Conservation (phyloP, 2,888 invertebrate genomes). For the Pseudococcus jackbeardsleyi region DNA sequence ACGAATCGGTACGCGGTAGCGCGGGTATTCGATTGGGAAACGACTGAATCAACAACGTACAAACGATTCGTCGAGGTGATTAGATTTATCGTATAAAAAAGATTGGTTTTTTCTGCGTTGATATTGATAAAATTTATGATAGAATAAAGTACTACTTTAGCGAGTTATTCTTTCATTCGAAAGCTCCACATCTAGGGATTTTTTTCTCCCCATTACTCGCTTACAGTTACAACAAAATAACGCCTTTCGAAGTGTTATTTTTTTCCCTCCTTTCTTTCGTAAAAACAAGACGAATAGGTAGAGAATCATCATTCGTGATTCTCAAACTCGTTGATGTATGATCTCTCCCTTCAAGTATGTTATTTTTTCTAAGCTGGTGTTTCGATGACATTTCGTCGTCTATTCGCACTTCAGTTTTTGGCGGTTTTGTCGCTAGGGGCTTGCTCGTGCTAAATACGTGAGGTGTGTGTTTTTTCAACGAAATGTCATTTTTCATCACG, state of each 20-base stretch:
- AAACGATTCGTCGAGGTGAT: slow-evolving; percentile 16
- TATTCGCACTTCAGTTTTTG: background rate
- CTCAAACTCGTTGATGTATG: slow-evolving; percentile 32
- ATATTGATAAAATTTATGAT: slow-evolving; percentile 28
- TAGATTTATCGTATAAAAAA: slow-evolving; percentile 11
- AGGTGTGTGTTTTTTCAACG: slow-evolving; percentile 13
- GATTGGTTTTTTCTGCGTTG: background rate
- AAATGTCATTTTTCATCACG: slow-evolving; percentile 21
- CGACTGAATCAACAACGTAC: background rate
- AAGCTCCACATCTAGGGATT: background rate
- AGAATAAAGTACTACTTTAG: slow-evolving; percentile 8
- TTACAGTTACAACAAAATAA: background rate
- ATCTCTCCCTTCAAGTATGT: slow-evolving; percentile 17
- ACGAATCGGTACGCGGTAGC: no score
- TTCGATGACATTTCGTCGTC: slow-evolving; percentile 25
- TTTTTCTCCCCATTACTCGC: background rate
- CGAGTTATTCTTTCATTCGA: background rate
- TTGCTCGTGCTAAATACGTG: no score
- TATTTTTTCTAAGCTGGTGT: slow-evolving; percentile 19
- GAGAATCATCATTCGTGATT: background rate
- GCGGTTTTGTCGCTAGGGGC: no score
- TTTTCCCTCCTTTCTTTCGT: background rate
- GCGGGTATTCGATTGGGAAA: background rate
- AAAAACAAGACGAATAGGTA: background rate
- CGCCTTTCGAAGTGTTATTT: background rate